Evolutionary conservation across 2,113 vertebrate genomes (phyloP).

Genomic region (Syrmaticus mikado): DNA sequence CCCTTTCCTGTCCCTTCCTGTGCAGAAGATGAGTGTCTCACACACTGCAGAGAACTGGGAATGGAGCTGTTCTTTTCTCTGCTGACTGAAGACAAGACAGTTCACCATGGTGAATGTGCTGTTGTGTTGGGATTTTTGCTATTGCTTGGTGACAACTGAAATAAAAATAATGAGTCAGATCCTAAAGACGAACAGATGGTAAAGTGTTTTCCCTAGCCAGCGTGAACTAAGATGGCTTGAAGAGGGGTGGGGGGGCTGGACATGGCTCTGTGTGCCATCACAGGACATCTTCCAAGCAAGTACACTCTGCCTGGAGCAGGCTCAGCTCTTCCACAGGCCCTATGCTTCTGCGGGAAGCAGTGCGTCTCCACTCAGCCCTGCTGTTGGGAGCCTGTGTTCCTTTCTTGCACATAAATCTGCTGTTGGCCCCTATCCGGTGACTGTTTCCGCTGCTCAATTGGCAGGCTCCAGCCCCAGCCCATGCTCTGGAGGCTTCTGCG

Average conservation of each 20-base stretch:
- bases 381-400: fast-evolving
- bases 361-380: fast-evolving
- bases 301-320: fast-evolving
- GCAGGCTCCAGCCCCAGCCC: background rate
- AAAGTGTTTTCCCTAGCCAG: background rate
- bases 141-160: slow-evolving; percentile 66
- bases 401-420: background rate
- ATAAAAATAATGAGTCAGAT: slow-evolving; percentile 70
- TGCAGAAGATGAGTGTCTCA: fast-evolving
- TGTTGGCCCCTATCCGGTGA: background rate
- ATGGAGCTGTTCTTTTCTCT: background rate
- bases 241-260: background rate
- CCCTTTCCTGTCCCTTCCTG: background rate
- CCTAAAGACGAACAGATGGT: slow-evolving; percentile 41
- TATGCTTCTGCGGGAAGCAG: background rate
- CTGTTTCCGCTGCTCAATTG: background rate
- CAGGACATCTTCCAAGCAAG: background rate
- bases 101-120: background rate
- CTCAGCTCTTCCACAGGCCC: fast-evolving
- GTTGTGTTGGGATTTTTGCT: background rate
- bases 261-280: background rate
- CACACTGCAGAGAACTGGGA: fast-evolving
- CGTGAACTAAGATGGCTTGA: background rate
- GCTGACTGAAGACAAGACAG: background rate
- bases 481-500: background rate